Conservation (phyloP, 2,797 vertebrate genomes). For the Gallirallus australis region DNA sequence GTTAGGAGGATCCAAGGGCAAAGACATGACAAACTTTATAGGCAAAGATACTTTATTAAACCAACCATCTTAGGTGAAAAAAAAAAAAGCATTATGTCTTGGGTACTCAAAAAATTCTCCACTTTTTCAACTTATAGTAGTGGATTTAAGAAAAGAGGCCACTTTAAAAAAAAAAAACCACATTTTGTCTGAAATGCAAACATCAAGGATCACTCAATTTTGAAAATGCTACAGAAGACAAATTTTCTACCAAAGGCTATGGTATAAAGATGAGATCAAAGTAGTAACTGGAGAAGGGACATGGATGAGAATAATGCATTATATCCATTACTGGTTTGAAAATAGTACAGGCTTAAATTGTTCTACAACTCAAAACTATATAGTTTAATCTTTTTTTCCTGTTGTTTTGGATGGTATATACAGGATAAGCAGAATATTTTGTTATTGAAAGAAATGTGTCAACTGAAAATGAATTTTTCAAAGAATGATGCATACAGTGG, state of each 20-base stretch:
- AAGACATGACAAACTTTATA: background rate
- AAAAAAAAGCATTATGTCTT: background rate
- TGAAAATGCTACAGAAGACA: background rate
- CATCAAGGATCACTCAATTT: background rate
- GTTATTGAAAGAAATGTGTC: conserved; percentile 1
- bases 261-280: background rate
- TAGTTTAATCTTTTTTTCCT: background rate
- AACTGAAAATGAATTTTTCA: background rate
- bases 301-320: background rate
- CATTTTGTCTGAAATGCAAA: background rate
- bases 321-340: background rate
- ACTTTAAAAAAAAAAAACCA: background rate
- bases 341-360: background rate
- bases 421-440: background rate
- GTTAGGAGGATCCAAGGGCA: background rate
- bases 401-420: background rate
- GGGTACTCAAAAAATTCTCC: background rate
- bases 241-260: background rate
- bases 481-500: background rate
- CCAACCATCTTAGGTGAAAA: background rate
- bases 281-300: background rate
- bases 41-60: background rate
- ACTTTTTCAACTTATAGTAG: background rate
- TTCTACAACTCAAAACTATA: background rate
- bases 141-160: background rate